Percentiles rank a stretch among this genome's conserved stretches.
These are phyloP conservation scores for Sinocyclocheilus rhinocerous DNA, from an alignment of 2,113 vertebrate genomes.

Conservation along the genomic window DNA sequence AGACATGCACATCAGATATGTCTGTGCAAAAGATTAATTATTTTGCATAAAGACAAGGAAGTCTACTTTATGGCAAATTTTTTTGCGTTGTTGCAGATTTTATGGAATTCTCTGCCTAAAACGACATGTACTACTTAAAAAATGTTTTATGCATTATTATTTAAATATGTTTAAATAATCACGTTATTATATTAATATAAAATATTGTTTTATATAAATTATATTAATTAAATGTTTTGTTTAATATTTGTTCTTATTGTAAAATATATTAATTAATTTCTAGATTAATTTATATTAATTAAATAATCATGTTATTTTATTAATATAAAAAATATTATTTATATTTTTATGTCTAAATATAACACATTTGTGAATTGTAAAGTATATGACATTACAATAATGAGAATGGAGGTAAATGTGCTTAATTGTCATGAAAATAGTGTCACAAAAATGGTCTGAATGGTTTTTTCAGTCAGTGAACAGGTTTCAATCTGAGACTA, in stretches of 20 bases:
- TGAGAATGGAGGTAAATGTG: not conserved
- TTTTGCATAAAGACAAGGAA: slow-evolving; percentile 49
- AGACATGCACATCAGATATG: slow-evolving; percentile 71
- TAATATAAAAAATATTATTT: too few relatives aligned
- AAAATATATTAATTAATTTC: too few relatives aligned
- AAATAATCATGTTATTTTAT: too few relatives aligned
- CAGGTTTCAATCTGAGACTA: not conserved
- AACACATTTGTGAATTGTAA: not conserved
- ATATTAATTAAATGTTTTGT: too few relatives aligned
- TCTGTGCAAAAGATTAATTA: slow-evolving; percentile 62
- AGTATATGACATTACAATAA: not conserved
- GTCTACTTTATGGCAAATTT: not conserved
- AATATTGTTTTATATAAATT: not conserved
- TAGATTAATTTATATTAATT: too few relatives aligned
- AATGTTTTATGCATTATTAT: not conserved
- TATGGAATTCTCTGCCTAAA: not conserved
- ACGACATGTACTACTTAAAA: not conserved
- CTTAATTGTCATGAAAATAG: not conserved
- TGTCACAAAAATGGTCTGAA: not conserved
- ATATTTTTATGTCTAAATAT: not conserved
- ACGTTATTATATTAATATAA: not conserved
- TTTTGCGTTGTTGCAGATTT: not conserved
- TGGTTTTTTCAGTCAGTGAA: not conserved
- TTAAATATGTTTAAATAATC: not conserved
- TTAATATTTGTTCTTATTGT: too few relatives aligned